A percentile compares a stretch with the other conserved stretches of the same genome.
Conservation (phyloP, 2,797 vertebrate species). For the Eutrigla gurnardus region DNA sequence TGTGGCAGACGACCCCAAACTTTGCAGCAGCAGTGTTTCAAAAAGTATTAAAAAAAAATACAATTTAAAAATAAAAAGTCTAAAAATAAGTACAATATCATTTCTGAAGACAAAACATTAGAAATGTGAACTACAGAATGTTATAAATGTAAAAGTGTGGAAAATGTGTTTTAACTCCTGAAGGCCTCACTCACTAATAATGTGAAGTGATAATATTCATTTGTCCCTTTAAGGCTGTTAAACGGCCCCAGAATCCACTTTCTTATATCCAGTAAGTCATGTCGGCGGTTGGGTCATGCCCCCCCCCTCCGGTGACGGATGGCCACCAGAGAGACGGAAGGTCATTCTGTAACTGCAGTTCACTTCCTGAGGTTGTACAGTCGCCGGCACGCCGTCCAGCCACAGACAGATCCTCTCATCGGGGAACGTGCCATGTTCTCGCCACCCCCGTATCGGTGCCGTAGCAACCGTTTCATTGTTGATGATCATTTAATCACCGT, state of each 20-base stretch:
- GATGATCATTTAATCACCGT: conserved; percentile 41
- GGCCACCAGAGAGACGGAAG: conserved; percentile 23
- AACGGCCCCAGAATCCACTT: conserved; percentile 11
- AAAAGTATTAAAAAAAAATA: no score
- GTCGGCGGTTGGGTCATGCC: conserved; percentile 8
- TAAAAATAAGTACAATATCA: no score
- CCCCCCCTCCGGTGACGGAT: conserved; percentile 8
- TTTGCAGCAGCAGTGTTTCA: no score
- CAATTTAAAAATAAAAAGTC: no score
- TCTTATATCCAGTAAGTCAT: conserved; percentile 21
- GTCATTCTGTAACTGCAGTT: conserved; percentile 30
- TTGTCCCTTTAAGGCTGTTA: background rate
- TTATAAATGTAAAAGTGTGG: background rate
- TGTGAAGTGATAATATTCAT: conserved; percentile 19
- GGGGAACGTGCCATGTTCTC: conserved; percentile 42
- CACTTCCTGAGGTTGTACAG: conserved; percentile 26
- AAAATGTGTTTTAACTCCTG: background rate
- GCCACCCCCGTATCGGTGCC: conserved; percentile 42
- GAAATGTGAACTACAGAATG: background rate
- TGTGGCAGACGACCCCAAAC: no score
- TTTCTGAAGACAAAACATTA: no score
- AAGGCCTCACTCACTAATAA: conserved; percentile 15
- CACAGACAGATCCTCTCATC: conserved; percentile 64
- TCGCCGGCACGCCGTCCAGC: conserved; percentile 5
- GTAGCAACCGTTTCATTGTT: conserved; percentile 22